A percentile compares a stretch with the other conserved stretches of the same genome.
Conservation (phyloP, 2,888 invertebrate species). For the Lepidonotus clava region DNA sequence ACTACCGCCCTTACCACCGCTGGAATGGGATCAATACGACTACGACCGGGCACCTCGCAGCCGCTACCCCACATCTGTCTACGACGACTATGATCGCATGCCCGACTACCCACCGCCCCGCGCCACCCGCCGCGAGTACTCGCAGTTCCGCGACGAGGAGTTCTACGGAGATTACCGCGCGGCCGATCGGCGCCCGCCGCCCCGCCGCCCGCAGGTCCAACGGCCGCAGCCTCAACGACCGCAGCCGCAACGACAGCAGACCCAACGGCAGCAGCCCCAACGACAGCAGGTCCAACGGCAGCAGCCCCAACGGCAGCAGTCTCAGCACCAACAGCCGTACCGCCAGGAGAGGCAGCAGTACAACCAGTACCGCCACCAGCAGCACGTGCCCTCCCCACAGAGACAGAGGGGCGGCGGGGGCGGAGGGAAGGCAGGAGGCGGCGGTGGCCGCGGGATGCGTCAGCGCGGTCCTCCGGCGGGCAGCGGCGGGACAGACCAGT, state of each 20-base stretch:
- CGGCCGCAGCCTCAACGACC: not conserved
- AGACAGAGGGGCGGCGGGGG: not conserved
- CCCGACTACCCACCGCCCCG: conserved; percentile 23
- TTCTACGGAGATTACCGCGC: conserved; percentile 16
- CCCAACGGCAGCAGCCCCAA: not conserved
- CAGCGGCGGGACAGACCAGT: not conserved
- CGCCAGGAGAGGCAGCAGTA: conserved; percentile 35
- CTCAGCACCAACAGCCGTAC: not conserved
- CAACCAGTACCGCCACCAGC: not conserved
- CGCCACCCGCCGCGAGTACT: conserved; percentile 1
- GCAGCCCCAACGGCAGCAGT: not conserved
- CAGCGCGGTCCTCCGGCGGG: not conserved
- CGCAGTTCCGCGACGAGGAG: not conserved
- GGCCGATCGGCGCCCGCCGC: not conserved
- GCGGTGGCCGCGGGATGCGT: not conserved
- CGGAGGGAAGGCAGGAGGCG: not conserved
- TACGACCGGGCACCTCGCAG: not conserved
- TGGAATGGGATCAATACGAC: conserved; percentile 47
- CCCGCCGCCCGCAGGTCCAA: not conserved
- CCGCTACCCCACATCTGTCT: conserved; percentile 9
- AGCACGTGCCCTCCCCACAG: not conserved
- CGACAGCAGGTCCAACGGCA: not conserved
- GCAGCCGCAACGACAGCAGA: not conserved
- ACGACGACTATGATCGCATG: conserved; percentile 42
- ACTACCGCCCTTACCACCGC: not conserved